Evolutionary conservation across 2,888 invertebrate species (phyloP), one percentile per base, ranked within the genome.

Genomic region (Glyphotaelius pellucidus): DNA sequence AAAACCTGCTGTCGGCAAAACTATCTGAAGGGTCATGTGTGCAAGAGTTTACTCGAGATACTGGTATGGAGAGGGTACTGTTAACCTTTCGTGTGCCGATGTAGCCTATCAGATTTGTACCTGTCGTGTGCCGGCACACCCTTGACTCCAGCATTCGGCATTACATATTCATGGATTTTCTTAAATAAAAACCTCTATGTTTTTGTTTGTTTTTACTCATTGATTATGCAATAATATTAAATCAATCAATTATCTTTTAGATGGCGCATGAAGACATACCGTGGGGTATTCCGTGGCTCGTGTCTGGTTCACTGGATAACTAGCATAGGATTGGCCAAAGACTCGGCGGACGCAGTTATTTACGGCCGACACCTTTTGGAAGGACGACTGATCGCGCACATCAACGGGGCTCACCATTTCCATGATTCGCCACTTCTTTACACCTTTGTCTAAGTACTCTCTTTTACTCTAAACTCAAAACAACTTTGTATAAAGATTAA

Each of bases 291-390:
- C 95, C 97, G 98, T 93, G 99, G 99, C 15, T 96, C 97, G 91
- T 97, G 98, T 94, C 97, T 99, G 89, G 98, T 98, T 25, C 97
- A 98, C 94, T 99, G 99, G 99, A 96, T 99, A 80, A 95, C 98
- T 52, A 97, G 97, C 94, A 98, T 98, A 90, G 98, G 98, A 0
- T 95, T 99, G 83, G 98, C 98, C 0, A 96, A 96, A 93, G 98
- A 98, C 95, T 97, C 98, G 35, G 96, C 96, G 80, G 98, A 98
- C 94, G 99, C 98, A 2, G 97, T 97, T 12, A 96, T 96, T 90
- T 99, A 99, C 95, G 99, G 98, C 19, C 96, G 97, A 31, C 98
- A 98, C 94, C 96, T 99, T 87, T 96, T 99, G 35, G 97, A 98
- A 94, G 99, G 99, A 19, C 97, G 98, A 90, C 97, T 99, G 81